These are phyloP conservation scores for Ommatoiulus sabulosus DNA, from an alignment of 2,888 invertebrate genomes.

Conservation along the genomic window DNA sequence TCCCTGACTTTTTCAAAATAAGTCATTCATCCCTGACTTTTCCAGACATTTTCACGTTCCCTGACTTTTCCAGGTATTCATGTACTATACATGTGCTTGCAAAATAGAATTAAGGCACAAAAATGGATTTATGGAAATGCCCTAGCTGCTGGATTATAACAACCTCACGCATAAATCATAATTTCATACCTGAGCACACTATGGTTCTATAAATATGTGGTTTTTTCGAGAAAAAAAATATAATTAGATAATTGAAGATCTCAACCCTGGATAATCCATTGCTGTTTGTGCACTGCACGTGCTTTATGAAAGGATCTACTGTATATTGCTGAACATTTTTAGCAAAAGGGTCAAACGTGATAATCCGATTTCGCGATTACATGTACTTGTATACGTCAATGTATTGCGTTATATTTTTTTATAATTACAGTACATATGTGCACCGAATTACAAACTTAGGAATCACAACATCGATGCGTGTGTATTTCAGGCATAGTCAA, in stretches of 20 bases:
- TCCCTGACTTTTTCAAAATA: too few species aligned
- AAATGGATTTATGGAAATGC: background rate
- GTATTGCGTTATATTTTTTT: too few species aligned
- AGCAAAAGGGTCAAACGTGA: background rate
- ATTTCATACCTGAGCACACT: background rate
- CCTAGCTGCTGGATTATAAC: background rate
- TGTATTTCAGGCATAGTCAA: too few species aligned
- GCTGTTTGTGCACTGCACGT: background rate
- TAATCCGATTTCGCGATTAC: background rate
- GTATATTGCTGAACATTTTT: background rate
- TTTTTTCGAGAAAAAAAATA: background rate
- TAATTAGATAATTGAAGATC: background rate
- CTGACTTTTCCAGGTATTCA: too few species aligned
- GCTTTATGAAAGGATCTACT: background rate
- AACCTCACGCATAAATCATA: background rate
- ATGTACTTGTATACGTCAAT: too few species aligned
- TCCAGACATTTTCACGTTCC: too few species aligned
- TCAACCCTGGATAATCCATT: background rate
- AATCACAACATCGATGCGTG: too few species aligned
- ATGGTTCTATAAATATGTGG: background rate
- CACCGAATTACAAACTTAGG: too few species aligned
- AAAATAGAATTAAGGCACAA: too few species aligned
- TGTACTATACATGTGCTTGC: too few species aligned
- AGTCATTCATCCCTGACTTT: too few species aligned
- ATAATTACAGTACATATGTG: too few species aligned